These are phyloP conservation scores for Psilopsiagon aymara DNA, from an alignment of 2,113 vertebrate species.

Conservation along the genomic window DNA sequence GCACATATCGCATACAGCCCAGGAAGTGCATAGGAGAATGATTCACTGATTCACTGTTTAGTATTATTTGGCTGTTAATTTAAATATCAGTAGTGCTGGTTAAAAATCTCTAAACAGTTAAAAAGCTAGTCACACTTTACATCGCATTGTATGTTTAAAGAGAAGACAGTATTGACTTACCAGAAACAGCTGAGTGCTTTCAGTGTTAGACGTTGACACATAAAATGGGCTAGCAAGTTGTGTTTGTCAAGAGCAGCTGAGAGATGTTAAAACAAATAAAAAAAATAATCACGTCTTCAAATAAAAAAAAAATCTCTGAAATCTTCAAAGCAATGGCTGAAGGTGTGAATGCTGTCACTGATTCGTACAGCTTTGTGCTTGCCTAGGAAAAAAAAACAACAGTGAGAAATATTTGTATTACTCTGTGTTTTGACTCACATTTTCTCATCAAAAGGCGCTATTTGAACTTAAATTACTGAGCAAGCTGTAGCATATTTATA, in stretches of 20 bases:
- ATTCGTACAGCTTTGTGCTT: neutral
- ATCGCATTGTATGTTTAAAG: neutral
- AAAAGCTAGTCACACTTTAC: neutral
- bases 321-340: neutral
- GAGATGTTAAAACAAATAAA: neutral
- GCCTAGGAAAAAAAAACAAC: too few species aligned
- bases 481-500: neutral
- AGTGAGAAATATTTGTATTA: neutral
- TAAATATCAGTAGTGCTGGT: neutral
- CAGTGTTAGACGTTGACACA: accelerated
- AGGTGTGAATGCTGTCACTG: neutral
- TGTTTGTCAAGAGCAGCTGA: neutral
- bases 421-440: neutral
- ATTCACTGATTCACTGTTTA: neutral
- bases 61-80: neutral
- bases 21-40: neutral
- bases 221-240: neutral
- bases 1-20: neutral
- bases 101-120: neutral
- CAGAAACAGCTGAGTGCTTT: neutral
- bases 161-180: neutral
- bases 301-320: neutral
- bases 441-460: neutral
- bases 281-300: neutral
- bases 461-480: neutral